Percentiles rank a stretch among this genome's conserved stretches.
These are phyloP conservation scores for Bembecia ichneumoniformis DNA, from an alignment of 2,888 invertebrate genomes.

Conservation along the genomic window DNA sequence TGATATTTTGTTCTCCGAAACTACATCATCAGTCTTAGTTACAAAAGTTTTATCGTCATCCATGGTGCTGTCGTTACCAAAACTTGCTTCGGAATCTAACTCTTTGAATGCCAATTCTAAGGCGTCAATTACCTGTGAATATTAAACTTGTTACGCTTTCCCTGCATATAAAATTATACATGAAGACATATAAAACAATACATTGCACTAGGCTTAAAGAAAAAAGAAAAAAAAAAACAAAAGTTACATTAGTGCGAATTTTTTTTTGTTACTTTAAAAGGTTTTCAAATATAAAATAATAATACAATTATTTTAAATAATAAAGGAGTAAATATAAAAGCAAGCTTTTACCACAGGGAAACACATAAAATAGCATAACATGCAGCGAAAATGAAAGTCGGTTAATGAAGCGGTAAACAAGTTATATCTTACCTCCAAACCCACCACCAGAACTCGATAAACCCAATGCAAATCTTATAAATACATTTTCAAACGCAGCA, in stretches of 20 bases:
- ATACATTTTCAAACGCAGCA: not conserved
- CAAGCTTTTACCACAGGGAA: slow-evolving; percentile 10
- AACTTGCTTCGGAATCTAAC: slow-evolving; percentile 68
- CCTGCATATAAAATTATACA: not conserved
- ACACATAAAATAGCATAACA: slow-evolving; percentile 23
- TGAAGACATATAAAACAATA: not conserved
- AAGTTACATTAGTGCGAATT: not conserved
- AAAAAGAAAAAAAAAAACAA: not conserved
- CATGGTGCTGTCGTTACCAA: slow-evolving; percentile 31
- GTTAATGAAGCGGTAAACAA: slow-evolving; percentile 38
- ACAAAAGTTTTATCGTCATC: slow-evolving; percentile 42
- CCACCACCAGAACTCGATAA: slow-evolving; percentile 58
- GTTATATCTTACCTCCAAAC: slow-evolving; percentile 51
- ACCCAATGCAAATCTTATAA: slow-evolving; percentile 8
- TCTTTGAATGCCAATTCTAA: slow-evolving; percentile 76
- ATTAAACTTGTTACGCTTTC: slow-evolving; percentile 4
- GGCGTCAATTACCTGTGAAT: slow-evolving; percentile 73
- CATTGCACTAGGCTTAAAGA: not conserved
- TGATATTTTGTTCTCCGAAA: slow-evolving; percentile 20
- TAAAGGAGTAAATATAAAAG: slow-evolving; percentile 7
- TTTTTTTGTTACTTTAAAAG: not conserved
- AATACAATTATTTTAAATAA: not conserved
- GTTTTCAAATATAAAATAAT: not conserved
- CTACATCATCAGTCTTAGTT: slow-evolving; percentile 11
- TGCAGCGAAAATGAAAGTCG: slow-evolving; percentile 37